Evolutionary conservation across 1,140 invertebrate genomes (phyloP), one percentile per base, ranked within the genome.

Genomic region (Callitettix versicolor): DNA sequence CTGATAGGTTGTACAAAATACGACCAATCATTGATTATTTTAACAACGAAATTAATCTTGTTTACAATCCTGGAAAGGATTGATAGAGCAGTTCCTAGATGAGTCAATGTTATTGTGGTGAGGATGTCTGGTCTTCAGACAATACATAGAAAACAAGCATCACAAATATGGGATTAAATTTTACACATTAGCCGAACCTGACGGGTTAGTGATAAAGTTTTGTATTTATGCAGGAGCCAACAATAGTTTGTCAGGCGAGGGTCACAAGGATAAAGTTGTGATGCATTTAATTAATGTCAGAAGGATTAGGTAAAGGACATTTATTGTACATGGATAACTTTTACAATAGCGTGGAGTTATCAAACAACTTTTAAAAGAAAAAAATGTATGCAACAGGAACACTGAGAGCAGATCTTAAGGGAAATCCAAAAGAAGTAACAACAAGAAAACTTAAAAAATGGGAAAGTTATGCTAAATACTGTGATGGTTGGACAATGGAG

Each of bases 401-500:
- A 5, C 15, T 26, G 4, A 15, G 26, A 4, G 7, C 20, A 3
- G 21, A 12, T 21, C 15, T 15, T 3, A 46, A 46, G 22, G 5
- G 22, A 6, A 12, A 20, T 21, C 12, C 43, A 21, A 21, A 46
- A 7, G 43, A 46, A 12, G 20, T 46, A 12, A 46, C n/a, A 42
- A 42, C 20, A 6, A 4, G n/a, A 6, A 42, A 42, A 42, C 40
- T 42, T 4, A 42, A n/a, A 4, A 42, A 42, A 43, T 17, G 40
- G 18, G 51, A 53, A 41, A n/a, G 20, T 41, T 15, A 22, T n/a
- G 22, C 41, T 21, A 48, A 30, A 12, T 47, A 48, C n/a, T 4
- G 47, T 49, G 2, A 26, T 47, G 11, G 63, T 68, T 3, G 61
- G 59, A 7, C 67, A 67, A 49, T 68, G 66, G 65, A 62, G 58